These are phyloP conservation scores for Serripes groenlandicus DNA, from an alignment of 2,888 invertebrate species.

Conservation along the genomic window DNA sequence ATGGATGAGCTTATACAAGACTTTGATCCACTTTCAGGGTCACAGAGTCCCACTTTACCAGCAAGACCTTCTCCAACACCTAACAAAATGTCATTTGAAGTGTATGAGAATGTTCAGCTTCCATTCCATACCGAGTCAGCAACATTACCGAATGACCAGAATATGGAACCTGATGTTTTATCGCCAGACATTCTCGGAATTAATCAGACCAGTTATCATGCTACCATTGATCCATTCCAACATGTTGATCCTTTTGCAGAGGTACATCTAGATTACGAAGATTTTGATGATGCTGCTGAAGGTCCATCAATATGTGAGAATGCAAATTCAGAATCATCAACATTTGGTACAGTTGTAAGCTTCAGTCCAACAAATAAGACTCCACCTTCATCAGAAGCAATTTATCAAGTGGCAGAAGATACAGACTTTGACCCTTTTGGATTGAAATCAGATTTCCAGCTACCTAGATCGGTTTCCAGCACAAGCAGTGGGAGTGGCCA, in stretches of 20 bases:
- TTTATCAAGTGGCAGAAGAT: conserved; percentile 33
- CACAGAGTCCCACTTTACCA: conserved; percentile 48
- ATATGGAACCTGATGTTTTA: conserved; percentile 50
- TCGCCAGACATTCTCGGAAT: conserved; percentile 14
- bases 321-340: conserved; percentile 10
- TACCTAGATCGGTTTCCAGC: conserved; percentile 47
- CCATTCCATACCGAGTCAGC: conserved; percentile 30
- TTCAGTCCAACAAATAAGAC: not conserved
- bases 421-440: conserved; percentile 59
- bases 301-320: conserved; percentile 30
- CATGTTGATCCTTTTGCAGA: conserved; percentile 60
- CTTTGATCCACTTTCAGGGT: conserved; percentile 55
- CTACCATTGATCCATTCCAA: conserved; percentile 49
- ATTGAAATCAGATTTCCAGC: conserved; percentile 14
- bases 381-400: conserved; percentile 2
- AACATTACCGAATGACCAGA: conserved; percentile 50
- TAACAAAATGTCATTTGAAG: conserved; percentile 23
- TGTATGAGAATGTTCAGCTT: conserved; percentile 46
- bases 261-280: conserved; percentile 48
- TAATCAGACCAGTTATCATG: not conserved
- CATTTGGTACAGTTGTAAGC: conserved; percentile 11
- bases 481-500: conserved; percentile 39
- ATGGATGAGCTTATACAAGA: conserved; percentile 40
- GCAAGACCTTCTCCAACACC: conserved; percentile 46
- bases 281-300: conserved; percentile 20